These are phyloP conservation scores for Limnephilus rhombicus DNA, from an alignment of 2,888 invertebrate species.

Conservation along the genomic window DNA sequence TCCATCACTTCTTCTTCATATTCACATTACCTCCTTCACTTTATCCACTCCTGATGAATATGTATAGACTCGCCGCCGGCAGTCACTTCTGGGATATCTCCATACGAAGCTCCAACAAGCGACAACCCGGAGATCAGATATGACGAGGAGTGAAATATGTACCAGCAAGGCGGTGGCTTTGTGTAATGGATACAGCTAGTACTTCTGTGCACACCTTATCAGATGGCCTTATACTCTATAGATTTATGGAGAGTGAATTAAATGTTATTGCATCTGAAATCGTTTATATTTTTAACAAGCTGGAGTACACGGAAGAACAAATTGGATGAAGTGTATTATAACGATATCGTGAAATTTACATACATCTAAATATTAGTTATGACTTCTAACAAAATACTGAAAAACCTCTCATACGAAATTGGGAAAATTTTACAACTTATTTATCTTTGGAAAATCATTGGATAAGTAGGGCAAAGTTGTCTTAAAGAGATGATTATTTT, in stretches of 20 bases:
- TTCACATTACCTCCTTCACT: neutral
- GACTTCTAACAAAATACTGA: too few species aligned
- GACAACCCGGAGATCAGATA: slow-evolving; percentile 44
- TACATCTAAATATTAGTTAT: too few species aligned
- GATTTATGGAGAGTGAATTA: slow-evolving; percentile 27
- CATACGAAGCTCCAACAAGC: slow-evolving; percentile 41
- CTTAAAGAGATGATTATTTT: neutral
- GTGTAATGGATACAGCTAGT: slow-evolving; percentile 46
- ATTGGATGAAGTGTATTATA: neutral
- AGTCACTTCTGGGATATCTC: slow-evolving; percentile 47
- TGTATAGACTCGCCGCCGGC: slow-evolving; percentile 42
- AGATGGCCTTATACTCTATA: slow-evolving; percentile 24
- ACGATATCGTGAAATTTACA: too few species aligned
- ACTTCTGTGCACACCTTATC: slow-evolving; percentile 27
- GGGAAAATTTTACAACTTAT: too few species aligned
- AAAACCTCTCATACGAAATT: too few species aligned
- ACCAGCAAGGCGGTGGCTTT: slow-evolving; percentile 33
- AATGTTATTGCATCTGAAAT: neutral
- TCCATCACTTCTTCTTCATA: slow-evolving; percentile 9
- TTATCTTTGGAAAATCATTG: neutral
- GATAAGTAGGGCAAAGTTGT: neutral
- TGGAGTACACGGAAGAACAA: neutral
- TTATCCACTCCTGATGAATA: slow-evolving; percentile 34
- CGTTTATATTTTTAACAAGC: neutral
- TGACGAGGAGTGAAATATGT: slow-evolving; percentile 40